Evolutionary conservation across 2,113 vertebrate genomes (phyloP).

Genomic region (Stigmatopora nigra): DNA sequence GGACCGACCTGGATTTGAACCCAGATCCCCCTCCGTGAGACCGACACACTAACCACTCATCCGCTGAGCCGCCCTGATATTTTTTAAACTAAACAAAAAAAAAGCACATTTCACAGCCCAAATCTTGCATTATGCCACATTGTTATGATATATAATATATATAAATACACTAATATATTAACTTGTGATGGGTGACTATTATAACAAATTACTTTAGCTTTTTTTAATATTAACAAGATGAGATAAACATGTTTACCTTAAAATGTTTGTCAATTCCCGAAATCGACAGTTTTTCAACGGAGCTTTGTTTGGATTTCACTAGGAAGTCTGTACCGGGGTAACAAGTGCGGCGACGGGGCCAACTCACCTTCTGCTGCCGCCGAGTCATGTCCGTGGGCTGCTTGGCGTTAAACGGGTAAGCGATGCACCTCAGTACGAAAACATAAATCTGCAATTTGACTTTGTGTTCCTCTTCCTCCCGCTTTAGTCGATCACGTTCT

Average conservation of each 20-base stretch:
- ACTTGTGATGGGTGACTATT: too few species aligned
- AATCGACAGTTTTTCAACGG: neutral
- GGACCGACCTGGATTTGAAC: too few species aligned
- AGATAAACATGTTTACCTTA: rapidly evolving
- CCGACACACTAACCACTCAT: too few species aligned
- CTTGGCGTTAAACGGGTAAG: slow-evolving; percentile 87
- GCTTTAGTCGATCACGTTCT: slow-evolving; percentile 65
- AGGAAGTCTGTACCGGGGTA: neutral
- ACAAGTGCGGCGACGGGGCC: slow-evolving; percentile 41
- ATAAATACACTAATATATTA: too few species aligned
- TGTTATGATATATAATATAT: too few species aligned
- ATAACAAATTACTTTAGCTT: too few species aligned
- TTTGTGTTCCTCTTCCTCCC: slow-evolving; percentile 80
- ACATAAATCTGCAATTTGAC: slow-evolving; percentile 86
- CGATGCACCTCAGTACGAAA: slow-evolving; percentile 85
- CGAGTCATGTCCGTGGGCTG: slow-evolving; percentile 90
- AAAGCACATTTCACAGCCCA: too few species aligned
- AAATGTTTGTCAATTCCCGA: neutral
- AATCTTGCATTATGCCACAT: too few species aligned
- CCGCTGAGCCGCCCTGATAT: too few species aligned
- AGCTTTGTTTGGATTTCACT: neutral
- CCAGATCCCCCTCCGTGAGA: too few species aligned
- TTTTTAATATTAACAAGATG: neutral
- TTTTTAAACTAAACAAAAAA: too few species aligned
- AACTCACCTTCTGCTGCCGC: slow-evolving; percentile 84